Percentiles rank a stretch among this genome's conserved stretches.
Conservation (phyloP, 1,140 invertebrate genomes). For the Drosophila funebris region DNA sequence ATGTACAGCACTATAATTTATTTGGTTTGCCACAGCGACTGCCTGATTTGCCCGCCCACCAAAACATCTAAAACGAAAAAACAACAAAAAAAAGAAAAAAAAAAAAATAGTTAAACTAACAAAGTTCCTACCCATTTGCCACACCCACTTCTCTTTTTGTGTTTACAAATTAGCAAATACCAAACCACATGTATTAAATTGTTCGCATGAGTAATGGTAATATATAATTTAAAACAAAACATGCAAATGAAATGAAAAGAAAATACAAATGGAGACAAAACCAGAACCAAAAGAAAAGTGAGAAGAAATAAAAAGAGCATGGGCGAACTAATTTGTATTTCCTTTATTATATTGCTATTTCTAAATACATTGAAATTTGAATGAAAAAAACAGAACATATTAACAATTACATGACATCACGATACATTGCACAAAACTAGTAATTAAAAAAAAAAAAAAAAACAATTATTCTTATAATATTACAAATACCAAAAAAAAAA, state of each 20-base stretch:
- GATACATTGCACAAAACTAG: constrained; percentile 37
- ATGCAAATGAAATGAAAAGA: constrained; percentile 1
- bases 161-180: constrained; percentile 29
- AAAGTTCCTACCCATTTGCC: background rate
- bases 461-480: constrained; percentile 11
- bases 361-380: constrained; percentile 16
- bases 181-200: constrained; percentile 26
- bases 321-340: constrained; percentile 25
- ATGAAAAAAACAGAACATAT: constrained; percentile 18
- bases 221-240: constrained; percentile 35
- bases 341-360: constrained; percentile 20
- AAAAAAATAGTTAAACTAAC: background rate
- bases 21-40: constrained; percentile 42
- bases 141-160: constrained; percentile 15
- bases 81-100: background rate
- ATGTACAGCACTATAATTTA: constrained; percentile 73
- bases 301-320: constrained; percentile 18
- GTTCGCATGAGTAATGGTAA: constrained; percentile 45
- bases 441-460: background rate
- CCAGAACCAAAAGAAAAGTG: background rate
- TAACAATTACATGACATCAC: constrained; percentile 36
- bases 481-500: background rate
- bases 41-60: background rate
- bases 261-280: background rate
- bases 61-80: background rate